Evolutionary conservation across 1,140 invertebrate species (phyloP).

Genomic region (Drosophila ercepeae): DNA sequence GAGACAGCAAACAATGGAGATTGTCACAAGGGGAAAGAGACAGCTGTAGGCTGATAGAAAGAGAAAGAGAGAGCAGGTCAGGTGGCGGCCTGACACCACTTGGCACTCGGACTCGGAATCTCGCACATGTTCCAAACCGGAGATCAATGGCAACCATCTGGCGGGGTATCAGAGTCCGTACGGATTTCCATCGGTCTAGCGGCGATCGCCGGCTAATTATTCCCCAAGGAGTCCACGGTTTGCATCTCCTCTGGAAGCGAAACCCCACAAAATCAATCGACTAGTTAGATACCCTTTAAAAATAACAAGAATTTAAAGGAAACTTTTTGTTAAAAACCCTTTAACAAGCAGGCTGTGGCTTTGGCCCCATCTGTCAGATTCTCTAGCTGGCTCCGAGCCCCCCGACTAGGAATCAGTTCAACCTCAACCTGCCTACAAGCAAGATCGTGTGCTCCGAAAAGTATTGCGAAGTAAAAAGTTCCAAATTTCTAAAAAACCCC

Average conservation of each 20-base stretch:
- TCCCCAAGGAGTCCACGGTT: slow-evolving; percentile 46
- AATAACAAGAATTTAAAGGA: no score
- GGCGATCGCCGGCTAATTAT: slow-evolving; percentile 61
- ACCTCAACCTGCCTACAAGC: background rate
- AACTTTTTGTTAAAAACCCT: no score
- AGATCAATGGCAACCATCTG: slow-evolving; percentile 54
- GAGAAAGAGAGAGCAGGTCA: background rate
- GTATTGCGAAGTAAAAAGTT: background rate
- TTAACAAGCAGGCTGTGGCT: background rate
- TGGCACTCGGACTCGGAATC: slow-evolving; percentile 47
- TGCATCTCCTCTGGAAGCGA: background rate
- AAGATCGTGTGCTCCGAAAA: background rate
- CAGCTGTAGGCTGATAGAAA: background rate
- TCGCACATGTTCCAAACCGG: slow-evolving; percentile 31
- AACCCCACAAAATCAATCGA: background rate
- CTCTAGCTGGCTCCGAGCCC: no score
- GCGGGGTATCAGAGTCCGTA: background rate
- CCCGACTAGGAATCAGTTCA: background rate
- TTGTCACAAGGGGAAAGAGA: background rate
- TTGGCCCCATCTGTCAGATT: background rate
- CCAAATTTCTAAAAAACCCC: background rate
- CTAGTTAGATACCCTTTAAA: background rate
- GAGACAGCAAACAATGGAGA: background rate
- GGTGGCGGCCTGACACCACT: slow-evolving; percentile 57
- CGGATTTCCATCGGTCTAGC: slow-evolving; percentile 17